A percentile compares a stretch with the other conserved stretches of the same genome.
Evolutionary conservation across 2,888 invertebrate species (phyloP).

Genomic region (Orchesella flavescens): DNA sequence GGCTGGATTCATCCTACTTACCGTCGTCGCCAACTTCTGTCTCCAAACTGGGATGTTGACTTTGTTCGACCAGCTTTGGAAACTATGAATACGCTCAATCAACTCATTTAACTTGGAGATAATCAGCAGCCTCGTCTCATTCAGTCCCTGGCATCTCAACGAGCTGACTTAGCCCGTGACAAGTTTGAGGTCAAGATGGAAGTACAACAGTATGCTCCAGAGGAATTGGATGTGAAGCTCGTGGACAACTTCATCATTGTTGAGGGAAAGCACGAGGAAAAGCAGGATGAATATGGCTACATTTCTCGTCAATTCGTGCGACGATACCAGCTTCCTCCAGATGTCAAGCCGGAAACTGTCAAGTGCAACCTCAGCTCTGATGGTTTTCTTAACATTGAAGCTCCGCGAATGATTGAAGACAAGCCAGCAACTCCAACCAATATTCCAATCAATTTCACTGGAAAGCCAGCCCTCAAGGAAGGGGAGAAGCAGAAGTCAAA

Average conservation of each 20-base stretch:
- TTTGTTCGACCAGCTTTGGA: conserved; percentile 8
- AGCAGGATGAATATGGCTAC: conserved; percentile 87
- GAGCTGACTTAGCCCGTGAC: neutral
- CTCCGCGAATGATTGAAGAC: conserved; percentile 42
- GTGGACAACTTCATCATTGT: conserved; percentile 80
- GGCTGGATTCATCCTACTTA: conserved; percentile 40
- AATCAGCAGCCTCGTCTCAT: neutral
- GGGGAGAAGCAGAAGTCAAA: neutral
- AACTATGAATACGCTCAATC: neutral
- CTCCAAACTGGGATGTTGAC: neutral
- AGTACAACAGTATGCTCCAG: conserved; percentile 84
- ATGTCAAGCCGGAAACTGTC: conserved; percentile 83
- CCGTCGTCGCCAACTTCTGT: neutral
- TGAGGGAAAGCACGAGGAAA: conserved; percentile 89
- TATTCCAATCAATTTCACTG: conserved; percentile 58
- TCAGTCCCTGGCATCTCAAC: neutral
- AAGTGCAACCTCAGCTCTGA: conserved; percentile 76
- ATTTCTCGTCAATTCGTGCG: conserved; percentile 85
- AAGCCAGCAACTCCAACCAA: neutral
- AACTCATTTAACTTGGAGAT: neutral
- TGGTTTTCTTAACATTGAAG: conserved; percentile 58
- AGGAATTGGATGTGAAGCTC: conserved; percentile 84
- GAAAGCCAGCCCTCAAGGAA: conserved; percentile 32
- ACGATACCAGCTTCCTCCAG: conserved; percentile 83
- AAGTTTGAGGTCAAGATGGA: conserved; percentile 80